Conservation (phyloP, 2,797 vertebrate genomes). For the Calcarius lapponicus region DNA sequence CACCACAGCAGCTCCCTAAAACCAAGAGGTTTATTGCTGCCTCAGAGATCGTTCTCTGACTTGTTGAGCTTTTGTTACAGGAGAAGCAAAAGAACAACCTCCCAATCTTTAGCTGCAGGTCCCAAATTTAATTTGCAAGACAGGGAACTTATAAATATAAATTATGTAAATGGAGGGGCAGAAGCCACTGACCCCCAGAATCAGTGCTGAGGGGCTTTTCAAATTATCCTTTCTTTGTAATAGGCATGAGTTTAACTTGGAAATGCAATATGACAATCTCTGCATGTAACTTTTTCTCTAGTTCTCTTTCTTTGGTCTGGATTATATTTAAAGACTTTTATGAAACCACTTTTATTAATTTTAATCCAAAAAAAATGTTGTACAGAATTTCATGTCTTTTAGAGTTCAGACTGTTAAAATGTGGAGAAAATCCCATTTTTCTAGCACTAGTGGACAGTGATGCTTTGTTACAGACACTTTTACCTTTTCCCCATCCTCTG, state of each 20-base stretch:
- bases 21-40: not conserved
- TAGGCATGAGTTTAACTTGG: not conserved
- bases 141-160: constrained; percentile 6
- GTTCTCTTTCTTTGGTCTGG: not conserved
- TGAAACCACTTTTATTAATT: not conserved
- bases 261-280: not conserved
- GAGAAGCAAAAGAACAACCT: not conserved
- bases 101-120: not conserved
- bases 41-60: not conserved
- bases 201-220: not conserved
- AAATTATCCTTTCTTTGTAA: not conserved
- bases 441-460: not conserved
- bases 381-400: not conserved
- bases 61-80: not conserved
- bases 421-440: not conserved
- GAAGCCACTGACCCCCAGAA: not conserved
- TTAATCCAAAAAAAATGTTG: not conserved
- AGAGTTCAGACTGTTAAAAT: not conserved
- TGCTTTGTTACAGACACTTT: not conserved
- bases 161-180: not conserved
- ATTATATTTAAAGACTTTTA: not conserved
- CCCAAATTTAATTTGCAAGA: constrained; percentile 1
- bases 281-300: not conserved
- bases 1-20: not conserved
- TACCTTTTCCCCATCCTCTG: constrained; percentile 2